Evolutionary conservation across 1,140 invertebrate genomes (phyloP).

Genomic region (Philopotamus ludificatus): DNA sequence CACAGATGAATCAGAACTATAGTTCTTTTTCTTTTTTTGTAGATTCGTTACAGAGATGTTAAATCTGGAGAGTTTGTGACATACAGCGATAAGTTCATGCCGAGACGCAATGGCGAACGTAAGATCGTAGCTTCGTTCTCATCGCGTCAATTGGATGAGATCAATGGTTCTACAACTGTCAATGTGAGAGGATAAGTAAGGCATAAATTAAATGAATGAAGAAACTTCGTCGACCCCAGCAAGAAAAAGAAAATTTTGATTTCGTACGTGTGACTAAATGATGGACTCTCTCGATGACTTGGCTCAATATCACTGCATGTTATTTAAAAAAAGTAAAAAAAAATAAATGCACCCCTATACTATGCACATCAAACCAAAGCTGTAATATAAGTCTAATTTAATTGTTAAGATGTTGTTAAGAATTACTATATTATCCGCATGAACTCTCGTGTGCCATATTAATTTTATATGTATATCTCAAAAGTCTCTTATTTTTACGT

Average conservation of each 20-base stretch:
- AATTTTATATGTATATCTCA: too few species aligned
- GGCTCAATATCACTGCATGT: too few species aligned
- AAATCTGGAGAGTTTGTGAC: slow-evolving; percentile 59
- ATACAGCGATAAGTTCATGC: slow-evolving; percentile 59
- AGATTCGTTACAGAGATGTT: slow-evolving; percentile 59
- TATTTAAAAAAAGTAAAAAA: too few species aligned
- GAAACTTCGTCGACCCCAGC: background rate
- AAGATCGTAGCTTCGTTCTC: slow-evolving; percentile 64
- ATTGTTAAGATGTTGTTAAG: too few species aligned
- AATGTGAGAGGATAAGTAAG: slow-evolving; percentile 51
- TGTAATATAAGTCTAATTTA: too few species aligned
- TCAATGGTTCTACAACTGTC: slow-evolving; percentile 58
- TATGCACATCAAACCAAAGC: too few species aligned
- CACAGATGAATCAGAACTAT: background rate
- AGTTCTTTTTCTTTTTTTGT: slow-evolving; percentile 14
- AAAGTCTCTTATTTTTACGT: too few species aligned
- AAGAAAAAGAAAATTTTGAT: background rate
- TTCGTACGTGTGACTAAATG: too few species aligned
- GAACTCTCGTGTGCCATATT: too few species aligned
- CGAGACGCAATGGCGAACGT: slow-evolving; percentile 57
- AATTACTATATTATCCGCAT: too few species aligned
- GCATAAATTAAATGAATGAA: background rate
- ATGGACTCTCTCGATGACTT: too few species aligned
- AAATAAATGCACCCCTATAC: too few species aligned
- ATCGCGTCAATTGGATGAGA: slow-evolving; percentile 63